Conservation (phyloP, 2,113 vertebrate genomes). For the Oenanthe oenanthe region DNA sequence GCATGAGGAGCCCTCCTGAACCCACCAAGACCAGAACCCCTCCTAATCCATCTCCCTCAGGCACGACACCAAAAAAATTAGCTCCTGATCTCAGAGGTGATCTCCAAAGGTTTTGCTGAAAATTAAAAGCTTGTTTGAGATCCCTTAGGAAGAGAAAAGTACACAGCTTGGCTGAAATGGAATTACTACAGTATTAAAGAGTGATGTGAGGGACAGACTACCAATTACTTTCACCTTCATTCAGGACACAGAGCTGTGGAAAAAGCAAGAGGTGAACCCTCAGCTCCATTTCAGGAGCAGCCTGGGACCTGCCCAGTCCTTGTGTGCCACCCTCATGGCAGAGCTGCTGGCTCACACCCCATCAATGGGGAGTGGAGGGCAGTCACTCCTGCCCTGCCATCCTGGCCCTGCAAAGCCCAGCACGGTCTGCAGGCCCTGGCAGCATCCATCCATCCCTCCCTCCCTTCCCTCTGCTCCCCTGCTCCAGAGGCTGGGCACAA, state of each 20-base stretch:
- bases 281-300: fast-evolving
- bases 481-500: background rate
- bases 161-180: slow-evolving; percentile 21
- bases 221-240: background rate
- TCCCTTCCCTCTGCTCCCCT: background rate
- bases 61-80: background rate
- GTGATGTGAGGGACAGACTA: background rate
- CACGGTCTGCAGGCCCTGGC: background rate
- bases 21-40: background rate
- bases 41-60: background rate
- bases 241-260: background rate
- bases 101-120: slow-evolving; percentile 10
- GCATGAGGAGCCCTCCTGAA: background rate
- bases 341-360: background rate
- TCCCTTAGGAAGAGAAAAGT: slow-evolving; percentile 8
- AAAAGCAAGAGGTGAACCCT: background rate
- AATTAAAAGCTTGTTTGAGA: slow-evolving; percentile 60
- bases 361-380: fast-evolving
- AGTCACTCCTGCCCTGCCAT: background rate
- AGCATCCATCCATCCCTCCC: background rate
- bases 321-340: fast-evolving
- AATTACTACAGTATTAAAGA: slow-evolving; percentile 29
- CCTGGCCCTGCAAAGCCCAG: background rate
- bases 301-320: background rate
- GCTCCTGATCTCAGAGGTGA: background rate